Conservation (phyloP, 2,888 invertebrate species). For the Diadromus collaris region DNA sequence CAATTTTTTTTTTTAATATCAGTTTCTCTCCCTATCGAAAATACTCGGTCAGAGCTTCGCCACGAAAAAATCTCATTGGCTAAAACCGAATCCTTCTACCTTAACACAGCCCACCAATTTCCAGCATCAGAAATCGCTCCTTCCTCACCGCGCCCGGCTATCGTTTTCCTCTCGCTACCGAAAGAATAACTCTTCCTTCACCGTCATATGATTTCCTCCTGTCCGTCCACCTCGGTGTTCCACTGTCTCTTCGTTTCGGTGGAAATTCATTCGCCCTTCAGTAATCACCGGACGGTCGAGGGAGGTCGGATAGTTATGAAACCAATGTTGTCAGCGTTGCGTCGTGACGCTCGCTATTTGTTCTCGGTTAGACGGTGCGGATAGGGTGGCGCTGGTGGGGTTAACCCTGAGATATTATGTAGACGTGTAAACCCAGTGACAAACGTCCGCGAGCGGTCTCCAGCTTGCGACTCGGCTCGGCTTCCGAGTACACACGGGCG, state of each 20-base stretch:
- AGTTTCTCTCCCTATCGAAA: background rate
- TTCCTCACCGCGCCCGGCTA: conserved; percentile 8
- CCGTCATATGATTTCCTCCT: conserved; percentile 22
- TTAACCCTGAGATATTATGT: conserved; percentile 79
- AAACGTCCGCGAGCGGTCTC: conserved; percentile 67
- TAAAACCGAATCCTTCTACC: background rate
- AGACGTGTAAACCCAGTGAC: conserved; percentile 71
- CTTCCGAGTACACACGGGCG: conserved; percentile 43
- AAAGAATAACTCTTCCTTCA: conserved; percentile 33
- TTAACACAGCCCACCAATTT: background rate
- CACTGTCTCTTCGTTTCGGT: conserved; percentile 5
- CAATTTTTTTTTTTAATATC: background rate
- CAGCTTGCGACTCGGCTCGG: conserved; percentile 45
- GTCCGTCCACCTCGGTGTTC: background rate
- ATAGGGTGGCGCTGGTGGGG: conserved; percentile 13
- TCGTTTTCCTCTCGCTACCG: background rate
- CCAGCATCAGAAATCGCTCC: background rate
- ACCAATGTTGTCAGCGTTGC: conserved; percentile 56
- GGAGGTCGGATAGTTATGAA: conserved; percentile 67
- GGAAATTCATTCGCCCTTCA: conserved; percentile 48
- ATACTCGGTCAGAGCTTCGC: background rate
- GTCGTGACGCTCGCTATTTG: conserved; percentile 58
- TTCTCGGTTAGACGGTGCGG: conserved; percentile 41
- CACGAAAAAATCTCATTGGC: background rate
- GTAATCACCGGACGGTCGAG: background rate